These are phyloP conservation scores for Chrysolina americana DNA, from an alignment of 2,888 invertebrate genomes.

Conservation along the genomic window DNA sequence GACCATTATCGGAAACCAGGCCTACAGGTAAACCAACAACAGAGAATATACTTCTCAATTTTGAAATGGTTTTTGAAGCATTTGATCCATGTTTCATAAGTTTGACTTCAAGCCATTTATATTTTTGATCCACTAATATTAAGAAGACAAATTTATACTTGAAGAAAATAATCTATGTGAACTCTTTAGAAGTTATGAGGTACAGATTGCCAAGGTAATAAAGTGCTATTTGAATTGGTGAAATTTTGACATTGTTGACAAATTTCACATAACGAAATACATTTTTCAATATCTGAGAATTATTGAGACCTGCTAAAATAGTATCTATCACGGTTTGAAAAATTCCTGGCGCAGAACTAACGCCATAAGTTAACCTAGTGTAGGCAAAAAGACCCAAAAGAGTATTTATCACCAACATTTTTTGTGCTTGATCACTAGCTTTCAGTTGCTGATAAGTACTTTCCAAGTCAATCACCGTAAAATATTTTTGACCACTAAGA, in stretches of 20 bases:
- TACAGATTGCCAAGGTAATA: not conserved
- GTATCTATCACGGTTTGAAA: slow-evolving; percentile 22
- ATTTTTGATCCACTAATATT: not conserved
- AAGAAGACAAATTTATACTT: too few species aligned
- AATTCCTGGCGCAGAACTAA: slow-evolving; percentile 22
- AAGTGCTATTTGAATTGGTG: not conserved
- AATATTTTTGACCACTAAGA: too few species aligned
- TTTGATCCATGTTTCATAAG: not conserved
- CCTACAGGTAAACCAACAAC: not conserved
- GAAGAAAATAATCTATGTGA: not conserved
- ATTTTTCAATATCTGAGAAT: not conserved
- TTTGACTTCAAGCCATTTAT: not conserved
- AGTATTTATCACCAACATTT: not conserved
- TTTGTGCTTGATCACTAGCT: not conserved
- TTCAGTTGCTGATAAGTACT: not conserved
- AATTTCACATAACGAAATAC: not conserved
- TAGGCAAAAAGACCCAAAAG: not conserved
- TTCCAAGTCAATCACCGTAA: too few species aligned
- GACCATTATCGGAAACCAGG: not conserved
- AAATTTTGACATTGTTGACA: not conserved
- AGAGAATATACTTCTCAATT: not conserved
- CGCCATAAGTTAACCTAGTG: not conserved
- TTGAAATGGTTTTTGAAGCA: not conserved
- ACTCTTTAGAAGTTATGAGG: not conserved
- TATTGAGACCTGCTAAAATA: not conserved